phyloP scores from a whole-genome alignment of 2,113 vertebrate genomes.

The Suricata suricatta region DNA sequence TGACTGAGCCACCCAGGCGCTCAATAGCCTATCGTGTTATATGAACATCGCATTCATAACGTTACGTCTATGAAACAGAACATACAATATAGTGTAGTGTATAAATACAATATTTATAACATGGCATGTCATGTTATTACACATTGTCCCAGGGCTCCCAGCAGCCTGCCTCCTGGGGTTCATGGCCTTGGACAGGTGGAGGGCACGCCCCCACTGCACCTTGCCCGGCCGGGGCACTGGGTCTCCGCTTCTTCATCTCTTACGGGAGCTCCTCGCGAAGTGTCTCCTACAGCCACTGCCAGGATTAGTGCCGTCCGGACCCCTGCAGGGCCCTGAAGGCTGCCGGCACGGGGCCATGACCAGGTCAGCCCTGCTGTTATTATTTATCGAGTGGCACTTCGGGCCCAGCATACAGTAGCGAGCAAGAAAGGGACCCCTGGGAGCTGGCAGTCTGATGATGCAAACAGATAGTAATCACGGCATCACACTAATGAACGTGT shows the following conservation, averaged over 20 bases:
- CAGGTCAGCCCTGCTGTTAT: neutral
- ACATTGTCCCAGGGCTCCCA: neutral
- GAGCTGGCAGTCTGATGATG: neutral
- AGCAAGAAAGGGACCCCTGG: neutral
- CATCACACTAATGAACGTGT: neutral
- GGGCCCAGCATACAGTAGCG: neutral
- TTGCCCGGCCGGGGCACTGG: fast-evolving
- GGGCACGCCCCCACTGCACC: neutral
- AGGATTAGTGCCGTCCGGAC: fast-evolving
- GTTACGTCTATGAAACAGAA: neutral
- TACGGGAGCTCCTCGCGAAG: fast-evolving
- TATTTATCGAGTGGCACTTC: neutral
- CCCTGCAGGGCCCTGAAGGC: neutral
- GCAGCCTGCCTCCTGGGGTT: neutral
- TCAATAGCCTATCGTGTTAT: neutral
- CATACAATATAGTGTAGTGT: neutral
- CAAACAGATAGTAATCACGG: slow-evolving; percentile 34
- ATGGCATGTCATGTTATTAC: neutral
- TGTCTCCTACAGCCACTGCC: fast-evolving
- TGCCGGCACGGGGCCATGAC: fast-evolving
- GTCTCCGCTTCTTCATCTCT: neutral
- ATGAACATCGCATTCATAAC: neutral
- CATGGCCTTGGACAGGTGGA: fast-evolving
- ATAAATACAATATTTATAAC: neutral
- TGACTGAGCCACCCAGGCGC: too few species aligned